These are phyloP conservation scores for Brachionus angularis DNA, from an alignment of 1,140 invertebrate genomes.

Conservation along the genomic window DNA sequence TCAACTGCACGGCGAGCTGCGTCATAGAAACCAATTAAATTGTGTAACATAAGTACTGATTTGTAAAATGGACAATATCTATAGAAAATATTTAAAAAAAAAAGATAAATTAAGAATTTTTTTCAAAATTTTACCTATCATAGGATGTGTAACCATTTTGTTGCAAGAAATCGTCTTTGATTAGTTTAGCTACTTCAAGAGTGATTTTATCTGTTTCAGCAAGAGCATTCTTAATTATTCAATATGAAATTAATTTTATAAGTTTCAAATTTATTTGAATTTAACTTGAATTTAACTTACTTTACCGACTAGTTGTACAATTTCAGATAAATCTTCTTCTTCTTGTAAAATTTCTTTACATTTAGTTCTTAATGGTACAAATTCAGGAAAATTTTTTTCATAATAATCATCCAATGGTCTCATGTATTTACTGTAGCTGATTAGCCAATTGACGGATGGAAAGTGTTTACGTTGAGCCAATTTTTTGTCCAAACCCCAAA, in stretches of 20 bases:
- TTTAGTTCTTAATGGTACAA: conserved; percentile 74
- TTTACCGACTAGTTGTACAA: conserved; percentile 98
- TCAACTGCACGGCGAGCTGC: conserved; percentile 94
- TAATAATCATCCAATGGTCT: conserved; percentile 97
- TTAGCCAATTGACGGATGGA: conserved; percentile 99
- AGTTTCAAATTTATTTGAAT: neutral
- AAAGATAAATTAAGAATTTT: neutral
- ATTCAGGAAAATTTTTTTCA: conserved; percentile 97
- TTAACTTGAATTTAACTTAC: conserved; percentile 51
- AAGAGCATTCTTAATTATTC: conserved; percentile 69
- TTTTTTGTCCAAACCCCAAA: conserved; percentile 99
- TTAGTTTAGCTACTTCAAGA: conserved; percentile 90
- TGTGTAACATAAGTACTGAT: conserved; percentile 94
- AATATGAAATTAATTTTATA: neutral
- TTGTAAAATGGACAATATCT: conserved; percentile 98
- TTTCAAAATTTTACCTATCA: conserved; percentile 61
- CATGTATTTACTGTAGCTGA: conserved; percentile 98
- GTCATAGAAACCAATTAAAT: conserved; percentile 98
- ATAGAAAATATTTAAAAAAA: conserved; percentile 57
- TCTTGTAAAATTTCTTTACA: conserved; percentile 72
- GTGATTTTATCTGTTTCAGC: conserved; percentile 99
- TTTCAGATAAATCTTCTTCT: conserved; percentile 99
- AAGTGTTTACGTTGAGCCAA: conserved; percentile 98
- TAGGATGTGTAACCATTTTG: conserved; percentile 86
- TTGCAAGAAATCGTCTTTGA: conserved; percentile 99